These are phyloP conservation scores for Nannoperca obscura DNA, from an alignment of 2,797 vertebrate species.

Conservation along the genomic window DNA sequence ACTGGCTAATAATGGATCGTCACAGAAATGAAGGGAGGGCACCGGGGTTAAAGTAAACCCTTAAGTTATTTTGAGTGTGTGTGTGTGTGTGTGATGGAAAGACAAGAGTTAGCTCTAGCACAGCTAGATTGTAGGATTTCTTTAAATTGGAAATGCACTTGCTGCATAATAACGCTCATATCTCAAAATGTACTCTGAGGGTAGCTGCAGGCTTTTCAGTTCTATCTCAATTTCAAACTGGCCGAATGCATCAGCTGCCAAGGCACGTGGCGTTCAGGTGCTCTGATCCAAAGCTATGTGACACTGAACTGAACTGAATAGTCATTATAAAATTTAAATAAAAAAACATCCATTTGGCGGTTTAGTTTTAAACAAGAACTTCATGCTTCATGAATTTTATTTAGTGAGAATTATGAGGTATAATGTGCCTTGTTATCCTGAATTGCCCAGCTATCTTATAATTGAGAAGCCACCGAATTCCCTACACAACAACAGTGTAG, in stretches of 20 bases:
- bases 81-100: constrained; percentile 32
- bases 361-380: background rate
- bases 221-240: constrained; percentile 32
- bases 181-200: constrained; percentile 34
- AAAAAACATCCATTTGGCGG: background rate
- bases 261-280: background rate
- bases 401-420: background rate
- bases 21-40: constrained; percentile 52
- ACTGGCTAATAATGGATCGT: constrained; percentile 65
- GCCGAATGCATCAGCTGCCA: constrained; percentile 10
- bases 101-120: constrained; percentile 24
- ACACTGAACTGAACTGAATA: no score
- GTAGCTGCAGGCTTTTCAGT: constrained; percentile 33
- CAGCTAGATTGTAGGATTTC: constrained; percentile 33
- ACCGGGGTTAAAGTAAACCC: constrained; percentile 45
- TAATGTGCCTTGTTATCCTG: background rate
- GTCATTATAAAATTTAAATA: no score
- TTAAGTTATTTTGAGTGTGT: constrained; percentile 22
- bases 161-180: constrained; percentile 52
- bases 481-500: background rate
- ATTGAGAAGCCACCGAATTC: background rate
- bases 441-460: rapidly evolving
- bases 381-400: background rate
- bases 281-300: background rate
- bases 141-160: constrained; percentile 52